Evolutionary conservation across 2,888 invertebrate genomes (phyloP), one percentile per base, ranked within the genome.

Genomic region (Junonia oenone): DNA sequence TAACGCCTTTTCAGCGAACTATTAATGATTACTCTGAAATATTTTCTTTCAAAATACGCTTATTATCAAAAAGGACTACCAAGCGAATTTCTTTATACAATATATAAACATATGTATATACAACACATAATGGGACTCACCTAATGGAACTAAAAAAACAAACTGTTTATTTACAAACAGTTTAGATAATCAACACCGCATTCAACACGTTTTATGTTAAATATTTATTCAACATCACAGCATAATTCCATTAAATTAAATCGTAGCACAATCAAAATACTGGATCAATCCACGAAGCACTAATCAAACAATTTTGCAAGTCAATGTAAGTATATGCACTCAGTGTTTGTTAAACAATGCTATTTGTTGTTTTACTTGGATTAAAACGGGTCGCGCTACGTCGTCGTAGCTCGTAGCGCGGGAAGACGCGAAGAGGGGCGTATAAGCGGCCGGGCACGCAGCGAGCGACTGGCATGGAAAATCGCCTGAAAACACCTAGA

Each of bases 391-490:
- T 43, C 33, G 17, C 47, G 55, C 58, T 55, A 60, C 62, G 78
- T 66, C 67, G 75, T 72, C 67, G 69, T 68, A 67, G 76, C 73
- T 68, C 75, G 81, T 79, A 76, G 76, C 66, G 49, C 55, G 54
- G 53, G 56, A 65, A 66, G 31, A 49, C 56, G 55, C 33, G 43
- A 37, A 45, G 62, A 50, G 56, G 62, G 49, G 66, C 78, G 79
- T 79, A 69, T 56, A 62, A 56, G 58, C 57, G 64, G 70, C 68
- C 66, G 72, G 72, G 59, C 80, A 73, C 68, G 68, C 70, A 72
- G 69, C 75, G 77, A 76, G 76, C 80, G 81, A 63, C 72, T 71
- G 68, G 55, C 67, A 64, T 59, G 66, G 63, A 58, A 60, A 64
- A 60, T 62, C 64, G 66, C 67, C 66, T 69, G 63, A 64, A 68